phyloP scores from a whole-genome alignment of 2,888 invertebrate genomes.

The Caenorhabditis uteleia region DNA sequence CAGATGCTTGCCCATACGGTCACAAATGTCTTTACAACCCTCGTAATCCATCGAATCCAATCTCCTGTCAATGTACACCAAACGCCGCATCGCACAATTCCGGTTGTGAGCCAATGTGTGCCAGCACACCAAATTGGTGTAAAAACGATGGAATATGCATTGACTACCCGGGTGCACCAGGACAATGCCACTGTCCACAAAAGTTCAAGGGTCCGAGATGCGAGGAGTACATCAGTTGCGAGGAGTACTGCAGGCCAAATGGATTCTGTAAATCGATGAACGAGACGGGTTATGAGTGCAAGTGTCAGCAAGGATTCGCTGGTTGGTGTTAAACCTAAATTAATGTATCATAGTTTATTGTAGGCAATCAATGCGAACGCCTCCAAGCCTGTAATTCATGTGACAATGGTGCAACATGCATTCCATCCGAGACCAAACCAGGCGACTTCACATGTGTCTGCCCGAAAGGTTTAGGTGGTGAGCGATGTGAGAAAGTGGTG shows the following conservation, averaged over 20 bases:
- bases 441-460: constrained; percentile 72
- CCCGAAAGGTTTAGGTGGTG: constrained; percentile 42
- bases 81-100: constrained; percentile 22
- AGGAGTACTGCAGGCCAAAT: constrained; percentile 47
- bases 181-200: constrained; percentile 27
- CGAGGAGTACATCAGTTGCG: constrained; percentile 12
- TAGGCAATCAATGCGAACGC: constrained; percentile 19
- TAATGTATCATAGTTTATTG: constrained; percentile 4
- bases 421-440: constrained; percentile 63
- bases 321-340: background rate
- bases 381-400: constrained; percentile 65
- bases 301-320: constrained; percentile 14
- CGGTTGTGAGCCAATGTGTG: constrained; percentile 32
- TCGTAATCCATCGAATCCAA: constrained; percentile 7
- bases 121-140: constrained; percentile 23
- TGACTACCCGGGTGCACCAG: constrained; percentile 22
- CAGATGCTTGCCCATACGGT: constrained; percentile 25
- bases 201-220: constrained; percentile 27
- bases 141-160: constrained; percentile 29
- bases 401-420: constrained; percentile 71
- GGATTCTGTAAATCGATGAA: constrained; percentile 21
- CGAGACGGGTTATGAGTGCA: constrained; percentile 30
- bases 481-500: constrained; percentile 27
- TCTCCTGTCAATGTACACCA: constrained; percentile 16
- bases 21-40: constrained; percentile 17